Percentiles rank a stretch among this genome's conserved stretches.
Conservation (phyloP, 2,888 invertebrate genomes). For the Eurois occulta region DNA sequence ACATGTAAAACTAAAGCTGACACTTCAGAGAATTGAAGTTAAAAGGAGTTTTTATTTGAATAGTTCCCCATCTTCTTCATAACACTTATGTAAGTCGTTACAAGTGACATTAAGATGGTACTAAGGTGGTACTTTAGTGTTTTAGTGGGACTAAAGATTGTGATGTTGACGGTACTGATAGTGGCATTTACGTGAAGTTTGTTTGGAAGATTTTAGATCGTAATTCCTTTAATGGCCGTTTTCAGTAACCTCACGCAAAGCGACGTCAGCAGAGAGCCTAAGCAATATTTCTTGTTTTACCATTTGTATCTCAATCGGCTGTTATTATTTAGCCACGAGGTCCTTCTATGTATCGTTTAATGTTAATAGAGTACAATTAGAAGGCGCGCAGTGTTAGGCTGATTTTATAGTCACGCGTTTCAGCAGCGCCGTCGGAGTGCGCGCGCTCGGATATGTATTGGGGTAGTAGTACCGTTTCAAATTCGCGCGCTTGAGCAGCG, state of each 20-base stretch:
- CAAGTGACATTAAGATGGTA: conserved; percentile 62
- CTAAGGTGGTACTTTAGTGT: conserved; percentile 55
- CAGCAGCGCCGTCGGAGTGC: no score
- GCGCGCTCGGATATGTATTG: no score
- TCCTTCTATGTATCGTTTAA: no score
- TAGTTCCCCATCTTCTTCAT: conserved; percentile 62
- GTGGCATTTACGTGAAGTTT: neutral
- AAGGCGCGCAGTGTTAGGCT: no score
- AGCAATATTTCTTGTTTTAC: neutral
- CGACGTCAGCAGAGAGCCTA: neutral
- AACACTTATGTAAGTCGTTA: conserved; percentile 66
- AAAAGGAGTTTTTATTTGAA: conserved; percentile 57
- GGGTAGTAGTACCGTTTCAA: no score
- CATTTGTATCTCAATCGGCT: no score
- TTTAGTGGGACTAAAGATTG: conserved; percentile 49
- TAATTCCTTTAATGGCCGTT: neutral
- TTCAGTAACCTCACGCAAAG: neutral
- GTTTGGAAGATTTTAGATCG: neutral
- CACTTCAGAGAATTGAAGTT: conserved; percentile 48
- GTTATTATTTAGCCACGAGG: no score
- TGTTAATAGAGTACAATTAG: no score
- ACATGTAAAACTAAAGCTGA: conserved; percentile 44
- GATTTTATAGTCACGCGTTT: no score
- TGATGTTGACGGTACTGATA: conserved; percentile 20
- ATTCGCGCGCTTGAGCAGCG: no score